Conservation (phyloP, 2,797 vertebrate species). For the Anas flavirostris region DNA sequence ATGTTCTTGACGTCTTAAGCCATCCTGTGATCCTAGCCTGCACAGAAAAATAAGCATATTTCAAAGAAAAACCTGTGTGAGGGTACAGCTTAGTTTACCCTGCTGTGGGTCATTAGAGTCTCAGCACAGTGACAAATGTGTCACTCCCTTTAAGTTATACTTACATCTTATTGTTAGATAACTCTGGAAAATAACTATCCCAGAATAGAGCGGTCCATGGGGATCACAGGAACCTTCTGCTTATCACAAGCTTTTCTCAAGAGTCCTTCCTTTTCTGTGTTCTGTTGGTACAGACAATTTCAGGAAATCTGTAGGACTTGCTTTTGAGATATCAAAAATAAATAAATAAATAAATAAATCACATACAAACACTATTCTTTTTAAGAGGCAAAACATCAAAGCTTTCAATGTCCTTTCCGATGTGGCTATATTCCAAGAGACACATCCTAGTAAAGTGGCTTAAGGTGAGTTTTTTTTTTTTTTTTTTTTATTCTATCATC, state of each 20-base stretch:
- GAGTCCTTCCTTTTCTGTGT: neutral
- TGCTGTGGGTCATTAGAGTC: neutral
- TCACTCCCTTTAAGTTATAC: neutral
- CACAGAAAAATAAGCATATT: slow-evolving; percentile 4
- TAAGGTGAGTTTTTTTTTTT: neutral
- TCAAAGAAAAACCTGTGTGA: neutral
- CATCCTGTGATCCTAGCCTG: neutral
- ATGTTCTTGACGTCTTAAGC: neutral
- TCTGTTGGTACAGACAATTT: neutral
- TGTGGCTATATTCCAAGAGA: neutral
- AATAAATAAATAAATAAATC: no score
- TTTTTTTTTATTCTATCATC: neutral
- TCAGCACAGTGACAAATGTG: neutral
- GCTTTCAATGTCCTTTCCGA: neutral
- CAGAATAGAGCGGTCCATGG: neutral
- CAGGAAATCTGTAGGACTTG: neutral
- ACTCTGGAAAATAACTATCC: neutral
- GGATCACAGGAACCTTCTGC: neutral
- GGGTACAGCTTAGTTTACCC: neutral
- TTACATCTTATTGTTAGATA: neutral
- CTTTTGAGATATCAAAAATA: neutral
- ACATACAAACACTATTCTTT: neutral
- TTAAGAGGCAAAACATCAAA: neutral
- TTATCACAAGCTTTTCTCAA: neutral
- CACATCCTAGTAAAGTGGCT: neutral